Evolutionary conservation across 2,888 invertebrate genomes (phyloP).

Genomic region (Cordilura impudica): DNA sequence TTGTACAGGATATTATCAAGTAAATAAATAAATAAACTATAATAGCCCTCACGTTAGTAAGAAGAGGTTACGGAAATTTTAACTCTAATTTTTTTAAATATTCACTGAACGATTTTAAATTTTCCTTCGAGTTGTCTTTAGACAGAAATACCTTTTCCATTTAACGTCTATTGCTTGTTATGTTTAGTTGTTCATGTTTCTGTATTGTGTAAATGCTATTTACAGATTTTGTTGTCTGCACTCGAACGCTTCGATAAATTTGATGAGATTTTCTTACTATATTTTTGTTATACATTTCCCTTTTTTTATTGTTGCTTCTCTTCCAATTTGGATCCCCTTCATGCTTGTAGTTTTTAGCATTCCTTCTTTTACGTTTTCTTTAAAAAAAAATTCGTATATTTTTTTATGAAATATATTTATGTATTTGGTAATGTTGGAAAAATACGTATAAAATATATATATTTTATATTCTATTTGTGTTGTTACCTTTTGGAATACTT

Average conservation of each 20-base stretch:
- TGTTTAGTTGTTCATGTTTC: background rate
- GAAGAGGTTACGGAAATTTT: too few species aligned
- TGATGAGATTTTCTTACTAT: conserved; percentile 62
- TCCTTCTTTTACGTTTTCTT: conserved; percentile 6
- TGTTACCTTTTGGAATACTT: conserved; percentile 5
- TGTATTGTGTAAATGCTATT: conserved; percentile 51
- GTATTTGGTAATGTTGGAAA: conserved; percentile 12
- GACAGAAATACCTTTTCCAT: too few species aligned
- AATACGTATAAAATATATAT: background rate
- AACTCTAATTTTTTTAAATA: too few species aligned
- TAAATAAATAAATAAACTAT: too few species aligned
- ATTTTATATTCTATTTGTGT: too few species aligned
- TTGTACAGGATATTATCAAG: too few species aligned
- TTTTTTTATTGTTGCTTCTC: conserved; percentile 9
- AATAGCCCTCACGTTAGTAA: too few species aligned
- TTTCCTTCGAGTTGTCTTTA: too few species aligned
- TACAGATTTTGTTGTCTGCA: conserved; percentile 61
- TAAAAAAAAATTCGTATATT: background rate
- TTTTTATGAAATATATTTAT: background rate
- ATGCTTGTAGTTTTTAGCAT: background rate
- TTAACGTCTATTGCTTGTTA: too few species aligned
- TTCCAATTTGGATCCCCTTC: conserved; percentile 6
- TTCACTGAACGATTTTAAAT: too few species aligned
- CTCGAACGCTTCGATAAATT: conserved; percentile 62
- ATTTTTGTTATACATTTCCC: conserved; percentile 40